Conservation (phyloP, 2,113 vertebrate species). For the Butorides virescens region DNA sequence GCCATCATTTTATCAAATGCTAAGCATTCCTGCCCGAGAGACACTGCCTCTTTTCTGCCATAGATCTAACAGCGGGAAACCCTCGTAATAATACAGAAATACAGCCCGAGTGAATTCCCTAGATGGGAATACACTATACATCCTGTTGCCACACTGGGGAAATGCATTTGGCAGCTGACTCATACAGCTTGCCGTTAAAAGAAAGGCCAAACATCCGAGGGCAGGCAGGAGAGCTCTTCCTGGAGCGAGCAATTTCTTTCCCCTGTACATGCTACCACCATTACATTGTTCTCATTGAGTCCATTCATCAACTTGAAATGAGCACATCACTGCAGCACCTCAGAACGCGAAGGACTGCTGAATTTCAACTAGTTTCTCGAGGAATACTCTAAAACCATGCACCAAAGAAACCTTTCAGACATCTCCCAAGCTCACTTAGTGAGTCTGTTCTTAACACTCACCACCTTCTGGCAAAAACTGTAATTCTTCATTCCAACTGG, state of each 20-base stretch:
- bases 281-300: neutral
- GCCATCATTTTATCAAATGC: neutral
- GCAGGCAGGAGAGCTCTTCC: neutral
- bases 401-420: neutral
- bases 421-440: neutral
- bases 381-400: neutral
- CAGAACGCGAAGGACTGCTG: neutral
- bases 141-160: neutral
- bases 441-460: neutral
- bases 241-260: neutral
- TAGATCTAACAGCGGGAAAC: neutral
- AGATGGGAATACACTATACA: neutral
- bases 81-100: neutral
- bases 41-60: neutral
- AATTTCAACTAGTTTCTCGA: neutral
- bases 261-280: neutral
- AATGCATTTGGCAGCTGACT: slow-evolving; percentile 26
- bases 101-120: neutral
- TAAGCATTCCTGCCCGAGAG: neutral
- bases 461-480: neutral
- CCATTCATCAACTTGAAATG: neutral
- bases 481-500: neutral
- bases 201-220: neutral
- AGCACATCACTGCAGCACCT: neutral
- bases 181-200: neutral